Base-by-base conservation (phyloP, 2,888 invertebrate species). In the Drosophila stalkeri region DNA sequence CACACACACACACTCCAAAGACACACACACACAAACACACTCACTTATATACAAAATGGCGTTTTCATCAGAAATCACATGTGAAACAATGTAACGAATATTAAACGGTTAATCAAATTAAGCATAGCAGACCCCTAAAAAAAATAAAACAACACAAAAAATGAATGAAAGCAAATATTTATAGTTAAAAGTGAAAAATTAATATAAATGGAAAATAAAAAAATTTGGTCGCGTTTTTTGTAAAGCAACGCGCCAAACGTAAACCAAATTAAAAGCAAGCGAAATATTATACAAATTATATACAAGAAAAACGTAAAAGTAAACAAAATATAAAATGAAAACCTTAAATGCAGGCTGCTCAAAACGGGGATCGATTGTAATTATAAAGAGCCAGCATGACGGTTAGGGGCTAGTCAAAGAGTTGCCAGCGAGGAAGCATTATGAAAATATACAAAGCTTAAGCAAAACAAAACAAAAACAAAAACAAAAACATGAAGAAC, bases 101-200 rank as follows among this genome's bases (percentile, higher is more conserved):
- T 85, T 82, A 72, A 68, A 89, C 65, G 74, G 80, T 86, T 86
- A 86, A 86, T 82, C 87, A 89, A 85, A 83, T 83, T 81, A 86
- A 77, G 79, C 72, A 82, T 76, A 75, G 77, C 77, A 75, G 64
- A 27, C 41, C 44, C 60, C 47, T 20, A 41, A 62, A 80, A 77
- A 70, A n/a, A 12, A 69, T 20, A 41, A 62, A 80, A 77, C 68
- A n/a, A 12, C 67, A 61, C 0, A 81, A 81, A 70, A 41, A 2
- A 70, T 20, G 62, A 69, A 76, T 71, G 49, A 59, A 71, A 52
- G 37, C 77, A 78, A 86, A 72, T 77, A 87, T 87, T 87, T 87
- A 87, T 84, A 87, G 87, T 79, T 75, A 52, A 80, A 86, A 86
- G 72, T 16, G 11, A 43, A n/a, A 9, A 43, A 3, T 9, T 18